Evolutionary conservation across 2,113 vertebrate species (phyloP).

Genomic region (Crotalus helleri): DNA sequence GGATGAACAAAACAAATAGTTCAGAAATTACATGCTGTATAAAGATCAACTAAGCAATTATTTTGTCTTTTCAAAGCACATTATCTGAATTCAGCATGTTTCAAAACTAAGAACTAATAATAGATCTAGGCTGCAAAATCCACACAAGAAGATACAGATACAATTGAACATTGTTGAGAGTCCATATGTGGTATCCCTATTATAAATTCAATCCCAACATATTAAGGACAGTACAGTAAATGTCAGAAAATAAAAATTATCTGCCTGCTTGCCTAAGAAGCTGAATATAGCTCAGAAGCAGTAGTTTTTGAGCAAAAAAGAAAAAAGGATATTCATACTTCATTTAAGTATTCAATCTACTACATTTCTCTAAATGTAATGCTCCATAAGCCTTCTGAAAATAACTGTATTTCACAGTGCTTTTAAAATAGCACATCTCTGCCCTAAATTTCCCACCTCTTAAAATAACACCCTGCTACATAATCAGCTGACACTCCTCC

Average conservation of each 20-base stretch:
- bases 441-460: constrained; percentile 5
- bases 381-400: constrained; percentile 4
- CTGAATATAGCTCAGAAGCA: constrained; percentile 15
- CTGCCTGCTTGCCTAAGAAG: background rate
- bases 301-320: background rate
- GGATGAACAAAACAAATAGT: background rate
- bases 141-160: background rate
- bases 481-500: constrained; percentile 8
- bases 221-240: background rate
- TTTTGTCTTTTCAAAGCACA: background rate
- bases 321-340: background rate
- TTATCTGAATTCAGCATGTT: background rate
- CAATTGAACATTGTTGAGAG: background rate
- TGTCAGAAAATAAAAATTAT: background rate
- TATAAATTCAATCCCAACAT: background rate
- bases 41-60: background rate
- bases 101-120: background rate
- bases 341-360: background rate
- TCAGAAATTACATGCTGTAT: background rate
- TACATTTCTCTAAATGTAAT: background rate
- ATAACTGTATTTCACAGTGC: constrained; percentile 2
- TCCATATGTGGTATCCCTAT: background rate
- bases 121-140: background rate
- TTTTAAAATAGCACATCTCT: background rate
- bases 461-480: constrained; percentile 27